Conservation (phyloP, 2,113 vertebrate genomes). For the Paramormyrops kingsleyae region DNA sequence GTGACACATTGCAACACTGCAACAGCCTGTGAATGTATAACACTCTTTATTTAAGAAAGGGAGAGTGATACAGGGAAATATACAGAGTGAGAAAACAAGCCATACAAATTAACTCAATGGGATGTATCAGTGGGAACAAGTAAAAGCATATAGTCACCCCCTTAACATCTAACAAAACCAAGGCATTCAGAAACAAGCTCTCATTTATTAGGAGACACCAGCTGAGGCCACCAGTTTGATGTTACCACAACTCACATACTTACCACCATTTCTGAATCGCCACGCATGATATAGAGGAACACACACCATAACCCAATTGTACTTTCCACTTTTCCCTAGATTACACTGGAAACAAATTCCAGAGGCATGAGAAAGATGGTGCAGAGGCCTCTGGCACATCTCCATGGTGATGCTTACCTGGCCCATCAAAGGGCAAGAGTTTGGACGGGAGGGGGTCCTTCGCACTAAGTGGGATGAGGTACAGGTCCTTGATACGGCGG, state of each 20-base stretch:
- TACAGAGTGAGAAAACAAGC: slow-evolving; percentile 24
- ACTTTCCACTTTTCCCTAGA: not conserved
- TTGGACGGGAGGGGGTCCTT: slow-evolving; percentile 92
- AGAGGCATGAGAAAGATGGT: not conserved
- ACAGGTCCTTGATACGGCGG: slow-evolving; percentile 95
- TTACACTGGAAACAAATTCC: not conserved
- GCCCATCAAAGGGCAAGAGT: slow-evolving; percentile 96
- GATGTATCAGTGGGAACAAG: slow-evolving; percentile 6
- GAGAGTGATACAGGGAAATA: slow-evolving; percentile 44
- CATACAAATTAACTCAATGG: slow-evolving; percentile 17
- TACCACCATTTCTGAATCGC: slow-evolving; percentile 21
- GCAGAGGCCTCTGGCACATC: slow-evolving; percentile 7
- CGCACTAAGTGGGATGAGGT: slow-evolving; percentile 90
- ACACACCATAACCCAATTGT: not conserved
- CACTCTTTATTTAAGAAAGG: slow-evolving; percentile 52
- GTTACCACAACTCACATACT: slow-evolving; percentile 25
- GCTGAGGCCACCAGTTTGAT: not conserved
- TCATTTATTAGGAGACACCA: slow-evolving; percentile 22
- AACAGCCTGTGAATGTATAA: slow-evolving; percentile 47
- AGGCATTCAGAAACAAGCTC: slow-evolving; percentile 40
- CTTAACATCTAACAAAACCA: slow-evolving; percentile 35
- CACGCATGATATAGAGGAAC: not conserved
- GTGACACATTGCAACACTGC: slow-evolving; percentile 42
- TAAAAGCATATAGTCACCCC: slow-evolving; percentile 31
- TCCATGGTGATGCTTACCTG: slow-evolving; percentile 79